Base-by-base conservation (phyloP, 2,888 invertebrate species). In the Bimastos eiseni region DNA sequence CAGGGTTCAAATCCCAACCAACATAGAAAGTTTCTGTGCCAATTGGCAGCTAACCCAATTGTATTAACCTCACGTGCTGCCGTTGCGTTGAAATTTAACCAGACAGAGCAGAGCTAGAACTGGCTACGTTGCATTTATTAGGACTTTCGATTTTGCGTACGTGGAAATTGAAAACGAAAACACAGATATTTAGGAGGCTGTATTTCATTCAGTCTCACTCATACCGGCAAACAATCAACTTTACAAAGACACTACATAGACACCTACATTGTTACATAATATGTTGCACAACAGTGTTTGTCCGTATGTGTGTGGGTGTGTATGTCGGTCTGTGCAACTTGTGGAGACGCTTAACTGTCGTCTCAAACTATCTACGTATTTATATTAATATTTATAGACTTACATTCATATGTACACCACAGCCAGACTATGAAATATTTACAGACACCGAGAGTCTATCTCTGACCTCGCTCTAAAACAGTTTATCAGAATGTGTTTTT, bases 361-460 rank as follows among this genome's bases (percentile, higher is more conserved):
- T 70, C n/a, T n/a, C 70, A 70, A 70, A n/a, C 70, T 70, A n/a
- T 70, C 70, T 70, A n/a, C 70, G 70, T 70, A 70, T 70, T 70
- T 70, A 70, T 70, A n/a, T 70, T n/a, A n/a, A 70, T 70, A 70
- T 70, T 70, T 70, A 70, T 70, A 70, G 11, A 70, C 49, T 49
- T 49, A 49, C 70, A 70, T 70, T 70, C n/a, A 70, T 70, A n/a
- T 70, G n/a, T 70, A 70, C 70, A 70, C 30, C 70, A 70, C 70
- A 70, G 70, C 70, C 70, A 70, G 70, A 70, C 70, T 70, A 70
- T 70, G 30, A 70, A 70, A n/a, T 70, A 70, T 70, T 30, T 70
- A 70, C 70, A 49, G 21, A 49, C 49, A n/a, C 70, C 6, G 49
- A 49, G 24, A 55, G 24, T 55, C 30, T 4, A 55, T n/a, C n/a